Evolutionary conservation across 2,888 invertebrate species (phyloP).

Genomic region (Cephonodes hylas): DNA sequence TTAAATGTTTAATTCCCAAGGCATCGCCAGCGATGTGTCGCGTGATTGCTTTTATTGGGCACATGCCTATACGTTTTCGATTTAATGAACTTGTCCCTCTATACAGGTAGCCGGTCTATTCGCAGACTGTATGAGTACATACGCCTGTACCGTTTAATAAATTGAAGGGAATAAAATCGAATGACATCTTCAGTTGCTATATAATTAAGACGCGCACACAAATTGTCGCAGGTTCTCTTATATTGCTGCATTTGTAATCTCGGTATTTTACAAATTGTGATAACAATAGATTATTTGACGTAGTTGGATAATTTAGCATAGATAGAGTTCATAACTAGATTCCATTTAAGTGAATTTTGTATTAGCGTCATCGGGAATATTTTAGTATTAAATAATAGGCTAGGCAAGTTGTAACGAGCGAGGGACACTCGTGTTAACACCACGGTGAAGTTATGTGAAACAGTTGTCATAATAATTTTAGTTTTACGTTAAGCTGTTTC

Average conservation of each 20-base stretch:
- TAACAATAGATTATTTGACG: not conserved
- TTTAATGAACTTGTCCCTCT: constrained; percentile 56
- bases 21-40: constrained; percentile 49
- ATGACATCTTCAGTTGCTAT: constrained; percentile 44
- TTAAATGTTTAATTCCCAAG: constrained; percentile 52
- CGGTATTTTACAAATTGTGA: not conserved
- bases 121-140: constrained; percentile 17
- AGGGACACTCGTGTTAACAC: constrained; percentile 33
- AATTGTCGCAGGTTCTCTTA: constrained; percentile 34
- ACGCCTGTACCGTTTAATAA: constrained; percentile 34
- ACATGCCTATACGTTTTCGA: constrained; percentile 38
- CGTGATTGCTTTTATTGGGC: constrained; percentile 54
- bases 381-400: constrained; percentile 37
- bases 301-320: not conserved
- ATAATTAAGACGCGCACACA: constrained; percentile 39
- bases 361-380: not conserved
- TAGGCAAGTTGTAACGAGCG: constrained; percentile 31
- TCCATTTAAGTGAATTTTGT: not conserved
- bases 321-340: not conserved
- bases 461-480: constrained; percentile 48
- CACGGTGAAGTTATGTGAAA: constrained; percentile 37
- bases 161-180: constrained; percentile 40
- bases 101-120: not conserved
- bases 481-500: constrained; percentile 40
- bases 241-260: not conserved